Conservation (phyloP, 2,113 vertebrate species). For the Pantherophis guttatus region DNA sequence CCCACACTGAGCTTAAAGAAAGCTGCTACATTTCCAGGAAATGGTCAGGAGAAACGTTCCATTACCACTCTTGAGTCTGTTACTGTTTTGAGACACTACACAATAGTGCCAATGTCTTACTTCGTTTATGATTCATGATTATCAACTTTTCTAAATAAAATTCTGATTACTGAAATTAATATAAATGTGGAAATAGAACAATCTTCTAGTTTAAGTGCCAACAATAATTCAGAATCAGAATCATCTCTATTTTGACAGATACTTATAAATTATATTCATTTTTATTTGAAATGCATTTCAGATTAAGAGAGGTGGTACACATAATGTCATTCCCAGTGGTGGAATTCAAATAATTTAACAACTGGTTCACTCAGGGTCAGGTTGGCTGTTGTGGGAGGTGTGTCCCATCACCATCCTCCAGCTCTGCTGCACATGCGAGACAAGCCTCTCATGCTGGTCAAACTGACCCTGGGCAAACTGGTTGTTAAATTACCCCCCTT, state of each 20-base stretch:
- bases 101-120: not conserved
- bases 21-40: not conserved
- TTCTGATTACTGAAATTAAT: not conserved
- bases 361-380: no score
- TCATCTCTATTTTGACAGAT: not conserved
- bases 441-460: no score
- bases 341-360: no score
- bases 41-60: not conserved
- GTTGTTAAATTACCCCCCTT: no score
- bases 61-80: not conserved
- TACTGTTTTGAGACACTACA: not conserved
- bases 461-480: no score
- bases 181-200: not conserved
- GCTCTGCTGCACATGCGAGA: no score
- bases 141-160: not conserved
- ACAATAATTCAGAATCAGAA: not conserved
- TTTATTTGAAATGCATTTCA: not conserved
- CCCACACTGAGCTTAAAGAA: not conserved
- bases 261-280: not conserved
- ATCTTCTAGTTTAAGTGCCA: not conserved
- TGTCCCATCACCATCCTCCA: no score
- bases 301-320: not conserved
- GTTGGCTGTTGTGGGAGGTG: no score
- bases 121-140: not conserved
- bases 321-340: not conserved